Percentiles rank a stretch among this genome's conserved stretches.
phyloP scores from a whole-genome alignment of 2,888 invertebrate genomes.

The Epinotia demarniana region DNA sequence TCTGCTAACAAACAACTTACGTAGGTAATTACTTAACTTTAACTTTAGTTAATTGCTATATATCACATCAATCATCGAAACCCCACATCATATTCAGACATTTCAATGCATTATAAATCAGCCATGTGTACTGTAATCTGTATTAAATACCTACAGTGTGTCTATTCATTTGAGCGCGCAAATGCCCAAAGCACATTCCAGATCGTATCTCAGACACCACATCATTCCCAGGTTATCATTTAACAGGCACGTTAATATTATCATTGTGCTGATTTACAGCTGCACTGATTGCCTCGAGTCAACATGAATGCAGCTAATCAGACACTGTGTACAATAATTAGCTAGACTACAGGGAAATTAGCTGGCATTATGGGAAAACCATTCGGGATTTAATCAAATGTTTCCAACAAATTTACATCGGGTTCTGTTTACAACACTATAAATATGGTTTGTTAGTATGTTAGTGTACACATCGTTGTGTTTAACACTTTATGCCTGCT shows the following conservation, averaged over 20 bases:
- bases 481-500: too few species aligned
- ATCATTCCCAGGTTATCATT: conserved; percentile 25
- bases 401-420: conserved; percentile 11
- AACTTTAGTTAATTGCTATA: too few species aligned
- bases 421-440: too few species aligned
- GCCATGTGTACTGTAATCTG: conserved; percentile 8
- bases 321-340: conserved; percentile 45
- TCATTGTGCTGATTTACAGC: conserved; percentile 38
- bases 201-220: conserved; percentile 11
- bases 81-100: neutral
- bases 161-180: conserved; percentile 17
- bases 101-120: neutral
- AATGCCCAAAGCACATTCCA: conserved; percentile 2
- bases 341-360: conserved; percentile 38
- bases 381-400: conserved; percentile 36
- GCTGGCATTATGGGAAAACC: conserved; percentile 38
- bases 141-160: conserved; percentile 3
- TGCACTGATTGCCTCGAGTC: conserved; percentile 36
- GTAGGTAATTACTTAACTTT: too few species aligned
- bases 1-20: too few species aligned
- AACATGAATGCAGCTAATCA: conserved; percentile 43
- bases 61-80: neutral
- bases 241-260: conserved; percentile 28
- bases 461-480: too few species aligned
- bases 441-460: too few species aligned